Conservation (phyloP, 2,113 vertebrate genomes). For the Microtus richardsoni region DNA sequence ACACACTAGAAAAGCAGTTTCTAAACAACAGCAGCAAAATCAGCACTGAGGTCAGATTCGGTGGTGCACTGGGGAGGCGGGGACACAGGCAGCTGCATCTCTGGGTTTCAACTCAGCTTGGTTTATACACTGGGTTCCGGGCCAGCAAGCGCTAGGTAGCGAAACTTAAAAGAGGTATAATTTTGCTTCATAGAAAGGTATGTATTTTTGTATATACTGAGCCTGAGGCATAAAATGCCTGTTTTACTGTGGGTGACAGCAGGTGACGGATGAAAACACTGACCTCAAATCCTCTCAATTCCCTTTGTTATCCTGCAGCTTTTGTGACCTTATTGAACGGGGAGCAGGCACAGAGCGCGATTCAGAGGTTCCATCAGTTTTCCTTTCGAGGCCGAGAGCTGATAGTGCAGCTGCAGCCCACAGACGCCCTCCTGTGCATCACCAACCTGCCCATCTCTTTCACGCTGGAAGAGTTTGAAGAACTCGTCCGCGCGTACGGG, state of each 20-base stretch:
- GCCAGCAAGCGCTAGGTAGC: background rate
- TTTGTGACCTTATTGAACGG: constrained; percentile 98
- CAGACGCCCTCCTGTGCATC: constrained; percentile 96
- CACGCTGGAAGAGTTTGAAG: constrained; percentile 93
- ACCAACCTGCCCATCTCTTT: constrained; percentile 94
- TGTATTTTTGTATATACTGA: background rate
- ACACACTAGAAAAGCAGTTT: background rate
- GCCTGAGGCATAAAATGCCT: background rate
- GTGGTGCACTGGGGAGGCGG: background rate
- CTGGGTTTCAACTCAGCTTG: background rate
- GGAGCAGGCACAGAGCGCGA: constrained; percentile 96
- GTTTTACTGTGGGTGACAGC: background rate
- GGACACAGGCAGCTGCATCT: background rate
- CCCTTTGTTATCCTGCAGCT: constrained; percentile 86
- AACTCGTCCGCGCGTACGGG: constrained; percentile 94
- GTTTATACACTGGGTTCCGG: background rate
- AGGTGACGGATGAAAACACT: background rate
- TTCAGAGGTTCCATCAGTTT: constrained; percentile 93
- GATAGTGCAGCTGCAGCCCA: constrained; percentile 96
- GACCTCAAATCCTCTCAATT: background rate
- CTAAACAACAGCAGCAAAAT: background rate
- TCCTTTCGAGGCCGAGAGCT: constrained; percentile 94
- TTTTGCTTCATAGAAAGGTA: constrained; percentile 4
- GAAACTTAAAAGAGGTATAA: background rate
- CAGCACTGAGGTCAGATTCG: background rate